These are phyloP conservation scores for Cochlearius cochlearius DNA, from an alignment of 2,113 vertebrate genomes.

Conservation along the genomic window DNA sequence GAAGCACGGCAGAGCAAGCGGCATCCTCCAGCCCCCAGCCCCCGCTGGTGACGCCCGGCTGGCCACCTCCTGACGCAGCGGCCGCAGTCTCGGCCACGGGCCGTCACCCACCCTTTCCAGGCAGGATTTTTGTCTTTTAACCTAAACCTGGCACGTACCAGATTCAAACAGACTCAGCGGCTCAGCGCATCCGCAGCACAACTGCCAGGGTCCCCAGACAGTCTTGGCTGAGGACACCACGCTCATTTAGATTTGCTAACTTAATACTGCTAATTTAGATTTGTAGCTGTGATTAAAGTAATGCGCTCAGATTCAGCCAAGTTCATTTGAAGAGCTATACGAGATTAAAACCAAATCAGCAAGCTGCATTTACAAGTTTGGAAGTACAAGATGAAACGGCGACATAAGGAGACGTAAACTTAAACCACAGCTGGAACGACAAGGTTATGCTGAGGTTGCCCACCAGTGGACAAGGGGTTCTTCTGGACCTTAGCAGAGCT, in stretches of 20 bases:
- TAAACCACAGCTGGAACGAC: neutral
- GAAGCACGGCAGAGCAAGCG: neutral
- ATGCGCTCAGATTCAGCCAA: neutral
- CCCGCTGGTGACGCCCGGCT: rapidly evolving
- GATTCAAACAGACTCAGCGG: rapidly evolving
- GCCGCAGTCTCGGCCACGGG: neutral
- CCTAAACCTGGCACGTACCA: neutral
- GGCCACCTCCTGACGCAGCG: rapidly evolving
- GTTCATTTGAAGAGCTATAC: neutral
- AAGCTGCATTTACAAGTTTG: neutral
- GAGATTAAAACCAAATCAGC: neutral
- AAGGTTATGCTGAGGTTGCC: neutral
- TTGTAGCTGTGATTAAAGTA: neutral
- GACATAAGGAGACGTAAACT: rapidly evolving
- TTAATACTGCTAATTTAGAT: neutral
- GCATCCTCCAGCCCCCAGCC: neutral
- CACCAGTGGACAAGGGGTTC: neutral
- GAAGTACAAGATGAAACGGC: rapidly evolving
- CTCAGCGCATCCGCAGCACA: neutral
- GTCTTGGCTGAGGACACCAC: neutral
- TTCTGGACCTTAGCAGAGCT: neutral
- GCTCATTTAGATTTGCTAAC: neutral
- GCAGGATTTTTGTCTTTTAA: neutral
- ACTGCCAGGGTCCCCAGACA: neutral
- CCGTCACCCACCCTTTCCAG: neutral